Conservation (phyloP, 2,113 vertebrate genomes). For the Struthidea cinerea region DNA sequence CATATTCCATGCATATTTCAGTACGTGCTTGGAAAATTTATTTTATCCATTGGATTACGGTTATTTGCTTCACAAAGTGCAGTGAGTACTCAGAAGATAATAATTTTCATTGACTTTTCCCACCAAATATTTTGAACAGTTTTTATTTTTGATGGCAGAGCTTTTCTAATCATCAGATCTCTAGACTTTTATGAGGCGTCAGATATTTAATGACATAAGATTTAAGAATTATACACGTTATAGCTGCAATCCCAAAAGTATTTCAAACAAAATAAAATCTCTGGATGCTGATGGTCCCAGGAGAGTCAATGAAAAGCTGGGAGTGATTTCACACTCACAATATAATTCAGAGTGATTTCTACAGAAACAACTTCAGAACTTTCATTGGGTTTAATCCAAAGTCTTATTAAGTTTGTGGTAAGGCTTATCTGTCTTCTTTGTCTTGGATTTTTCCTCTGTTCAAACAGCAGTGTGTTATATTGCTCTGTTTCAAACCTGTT, state of each 20-base stretch:
- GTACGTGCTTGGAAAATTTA: background rate
- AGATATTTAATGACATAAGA: background rate
- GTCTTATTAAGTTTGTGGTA: background rate
- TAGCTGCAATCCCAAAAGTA: background rate
- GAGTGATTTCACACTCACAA: background rate
- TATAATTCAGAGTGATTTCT: background rate
- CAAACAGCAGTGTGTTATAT: background rate
- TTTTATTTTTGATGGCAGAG: conserved; percentile 1
- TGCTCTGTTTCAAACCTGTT: background rate
- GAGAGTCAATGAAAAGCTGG: background rate
- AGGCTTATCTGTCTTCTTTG: background rate
- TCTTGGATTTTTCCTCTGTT: background rate
- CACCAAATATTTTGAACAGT: conserved; percentile 18
- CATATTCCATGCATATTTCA: background rate
- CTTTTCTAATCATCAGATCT: background rate
- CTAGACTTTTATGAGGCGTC: background rate
- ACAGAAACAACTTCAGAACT: background rate
- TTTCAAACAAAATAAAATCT: background rate
- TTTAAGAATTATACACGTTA: background rate
- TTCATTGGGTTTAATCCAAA: background rate
- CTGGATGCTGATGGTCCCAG: background rate
- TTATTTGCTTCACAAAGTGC: background rate
- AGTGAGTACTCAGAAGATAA: conserved; percentile 5
- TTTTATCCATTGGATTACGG: background rate
- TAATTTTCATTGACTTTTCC: background rate